Percentiles rank a stretch among this genome's conserved stretches.
Evolutionary conservation across 2,888 invertebrate species (phyloP).

Genomic region (Rhamphomyia laevipes): DNA sequence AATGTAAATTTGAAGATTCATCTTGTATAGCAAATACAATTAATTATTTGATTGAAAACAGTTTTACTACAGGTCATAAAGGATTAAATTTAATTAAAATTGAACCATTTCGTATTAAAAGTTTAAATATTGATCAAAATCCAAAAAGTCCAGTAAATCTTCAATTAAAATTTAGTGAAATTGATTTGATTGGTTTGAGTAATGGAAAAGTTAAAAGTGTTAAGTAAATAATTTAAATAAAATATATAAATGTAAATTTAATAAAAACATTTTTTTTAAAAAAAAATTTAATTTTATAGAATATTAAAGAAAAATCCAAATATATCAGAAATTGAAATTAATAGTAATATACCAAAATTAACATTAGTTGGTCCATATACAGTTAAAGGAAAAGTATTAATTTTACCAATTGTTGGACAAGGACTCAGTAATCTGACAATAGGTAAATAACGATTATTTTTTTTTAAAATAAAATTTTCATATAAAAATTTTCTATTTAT

Average conservation of each 20-base stretch:
- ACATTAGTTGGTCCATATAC: conserved; percentile 25
- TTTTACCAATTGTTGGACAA: conserved; percentile 27
- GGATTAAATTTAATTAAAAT: conserved; percentile 23
- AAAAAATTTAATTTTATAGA: conserved; percentile 7
- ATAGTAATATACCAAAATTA: conserved; percentile 20
- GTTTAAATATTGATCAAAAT: conserved; percentile 23
- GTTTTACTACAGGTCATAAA: conserved; percentile 20
- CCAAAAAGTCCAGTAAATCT: conserved; percentile 29
- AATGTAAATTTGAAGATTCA: conserved; percentile 19
- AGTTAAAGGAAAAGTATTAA: conserved; percentile 25
- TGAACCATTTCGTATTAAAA: conserved; percentile 30
- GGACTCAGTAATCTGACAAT: conserved; percentile 22
- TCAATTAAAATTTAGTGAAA: conserved; percentile 26
- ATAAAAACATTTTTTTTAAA: not conserved
- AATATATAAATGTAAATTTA: not conserved
- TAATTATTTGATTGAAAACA: conserved; percentile 17
- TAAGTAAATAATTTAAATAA: conserved; percentile 19
- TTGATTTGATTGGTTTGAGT: conserved; percentile 24
- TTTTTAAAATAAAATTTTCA: conserved; percentile 1
- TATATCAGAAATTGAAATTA: conserved; percentile 18
- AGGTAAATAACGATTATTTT: conserved; percentile 16
- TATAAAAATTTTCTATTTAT: too few species aligned
- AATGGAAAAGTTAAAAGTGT: conserved; percentile 14
- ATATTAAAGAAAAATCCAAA: conserved; percentile 5
- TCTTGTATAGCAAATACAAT: conserved; percentile 16